phyloP scores from a whole-genome alignment of 2,888 invertebrate species.

The Hecatera dysodea region DNA sequence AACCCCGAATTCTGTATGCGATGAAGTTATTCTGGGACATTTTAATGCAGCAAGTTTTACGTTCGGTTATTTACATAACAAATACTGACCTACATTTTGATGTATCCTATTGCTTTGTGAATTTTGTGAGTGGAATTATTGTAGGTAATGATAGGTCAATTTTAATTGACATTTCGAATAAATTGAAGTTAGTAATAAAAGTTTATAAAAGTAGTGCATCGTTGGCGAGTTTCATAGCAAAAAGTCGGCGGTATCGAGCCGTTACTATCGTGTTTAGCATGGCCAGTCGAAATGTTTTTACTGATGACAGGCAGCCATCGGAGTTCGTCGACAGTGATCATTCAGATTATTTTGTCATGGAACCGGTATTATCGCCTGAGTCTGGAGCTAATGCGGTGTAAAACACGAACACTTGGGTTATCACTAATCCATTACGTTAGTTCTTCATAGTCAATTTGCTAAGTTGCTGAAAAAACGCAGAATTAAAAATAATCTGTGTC shows the following conservation, averaged over 20 bases:
- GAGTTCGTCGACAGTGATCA: conserved; percentile 83
- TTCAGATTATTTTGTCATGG: conserved; percentile 82
- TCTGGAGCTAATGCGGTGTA: conserved; percentile 57
- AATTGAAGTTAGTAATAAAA: conserved; percentile 6
- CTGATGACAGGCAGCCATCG: conserved; percentile 70
- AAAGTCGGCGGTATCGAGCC: conserved; percentile 56
- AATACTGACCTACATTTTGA: conserved; percentile 55
- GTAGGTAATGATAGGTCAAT: conserved; percentile 10
- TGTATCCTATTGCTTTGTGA: conserved; percentile 7
- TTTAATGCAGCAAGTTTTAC: conserved; percentile 27
- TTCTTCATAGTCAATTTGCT: conserved; percentile 51
- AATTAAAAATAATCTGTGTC: conserved; percentile 39
- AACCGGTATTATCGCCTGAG: conserved; percentile 75
- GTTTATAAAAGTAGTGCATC: conserved; percentile 19
- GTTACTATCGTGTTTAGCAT: conserved; percentile 61
- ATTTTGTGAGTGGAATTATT: conserved; percentile 16
- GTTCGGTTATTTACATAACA: conserved; percentile 46
- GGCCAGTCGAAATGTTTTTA: conserved; percentile 74
- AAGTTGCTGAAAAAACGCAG: conserved; percentile 43
- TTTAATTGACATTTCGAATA: conserved; percentile 32
- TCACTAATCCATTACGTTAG: conserved; percentile 54
- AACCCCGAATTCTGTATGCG: conserved; percentile 61
- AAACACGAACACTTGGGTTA: conserved; percentile 55
- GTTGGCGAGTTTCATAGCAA: conserved; percentile 45
- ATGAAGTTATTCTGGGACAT: conserved; percentile 50